Evolutionary conservation across 1,140 invertebrate genomes (phyloP), one percentile per base, ranked within the genome.

Genomic region (Laupala kohalensis): DNA sequence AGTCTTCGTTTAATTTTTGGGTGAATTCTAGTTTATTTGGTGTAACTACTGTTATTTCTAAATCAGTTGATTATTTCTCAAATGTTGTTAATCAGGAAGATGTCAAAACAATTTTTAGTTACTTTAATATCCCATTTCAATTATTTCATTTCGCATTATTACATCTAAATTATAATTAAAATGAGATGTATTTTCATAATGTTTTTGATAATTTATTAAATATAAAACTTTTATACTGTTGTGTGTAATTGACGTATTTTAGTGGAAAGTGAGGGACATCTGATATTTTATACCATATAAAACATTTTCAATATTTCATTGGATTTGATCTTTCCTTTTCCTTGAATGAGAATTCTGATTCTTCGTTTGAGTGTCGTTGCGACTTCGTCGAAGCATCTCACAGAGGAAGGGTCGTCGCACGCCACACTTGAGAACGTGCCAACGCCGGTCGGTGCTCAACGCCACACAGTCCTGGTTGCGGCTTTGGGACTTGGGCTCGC

Each of bases 381-480:
- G 13, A 23, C 25, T 25, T 5, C 65, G 12, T 1, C 25, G 67
- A n/a, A 25, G 29, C 26, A 68, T 15, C 29, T 68, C 67, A 6
- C 67, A 68, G n/a, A 68, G 28, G 27, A 27, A 68, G 13, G 67
- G 67, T 23, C 27, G 9, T 3, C 24, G 25, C 2, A 13, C 3
- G 19, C 26, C 27, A n/a, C 67, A 68, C 5, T 5, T 15, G 5
- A 15, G 12, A 15, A 68, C 67, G 13, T 23, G 5, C 67, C 67
- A 68, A n/a, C 12, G 25, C 25, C 29, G 19, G 67, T 29, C 24
- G 1, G 5, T 23, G 67, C 83, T 82, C 6, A 90, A 75, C n/a
- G 80, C 78, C 0, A 84, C 84, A 72, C 89, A 90, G 62, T 86
- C 82, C 69, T 83, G 80, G 15, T 79, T 79, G 25, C 78, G 74